Base-by-base conservation (phyloP, 1,140 invertebrate species). In the Pectinophora gossypiella region DNA sequence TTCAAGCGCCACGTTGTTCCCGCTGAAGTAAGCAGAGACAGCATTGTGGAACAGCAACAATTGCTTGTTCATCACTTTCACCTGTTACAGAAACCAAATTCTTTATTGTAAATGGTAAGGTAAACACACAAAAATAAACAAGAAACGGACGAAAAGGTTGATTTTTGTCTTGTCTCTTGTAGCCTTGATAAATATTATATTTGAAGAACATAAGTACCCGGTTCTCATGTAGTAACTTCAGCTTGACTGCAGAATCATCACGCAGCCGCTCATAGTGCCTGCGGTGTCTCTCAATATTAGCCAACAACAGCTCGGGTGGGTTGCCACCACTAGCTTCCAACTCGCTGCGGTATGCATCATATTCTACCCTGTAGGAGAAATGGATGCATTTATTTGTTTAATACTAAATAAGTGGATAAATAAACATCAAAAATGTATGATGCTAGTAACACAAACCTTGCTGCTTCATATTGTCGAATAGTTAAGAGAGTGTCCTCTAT, bases 51-150 rank as follows among this genome's bases (percentile, higher is more conserved):
- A 97, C 59, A 99, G 85, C 27, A 99, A 88, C 43, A 99, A 87
- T 83, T 99, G 98, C 80, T 98, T 99, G 83, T 98, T 97, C 97
- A 99, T 99, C 56, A 98, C 97, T 89, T 98, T 98, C 54, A 98
- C 94, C 96, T 98, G 83, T 18, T 91, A 32, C 9, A 32, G 2
- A 32, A 32, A n/a, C n/a, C n/a, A 91, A 27, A 50, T 43, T n/a
- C 5, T n/a, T 13, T 7, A 10, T 18, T 42, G 40, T 53, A 3
- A 5, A 1, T 15, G 5, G 21, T 3, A 44, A 19, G 15, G 36
- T n/a, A n/a, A n/a, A n/a, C n/a, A n/a, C n/a, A n/a, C n/a, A n/a
- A n/a, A n/a, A n/a, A n/a, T n/a, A n/a, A n/a, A n/a, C n/a, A n/a
- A n/a, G n/a, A n/a, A n/a, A n/a, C n/a, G n/a, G n/a, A n/a, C n/a